These are phyloP conservation scores for Chrysolina americana DNA, from an alignment of 2,888 invertebrate species.

Conservation along the genomic window DNA sequence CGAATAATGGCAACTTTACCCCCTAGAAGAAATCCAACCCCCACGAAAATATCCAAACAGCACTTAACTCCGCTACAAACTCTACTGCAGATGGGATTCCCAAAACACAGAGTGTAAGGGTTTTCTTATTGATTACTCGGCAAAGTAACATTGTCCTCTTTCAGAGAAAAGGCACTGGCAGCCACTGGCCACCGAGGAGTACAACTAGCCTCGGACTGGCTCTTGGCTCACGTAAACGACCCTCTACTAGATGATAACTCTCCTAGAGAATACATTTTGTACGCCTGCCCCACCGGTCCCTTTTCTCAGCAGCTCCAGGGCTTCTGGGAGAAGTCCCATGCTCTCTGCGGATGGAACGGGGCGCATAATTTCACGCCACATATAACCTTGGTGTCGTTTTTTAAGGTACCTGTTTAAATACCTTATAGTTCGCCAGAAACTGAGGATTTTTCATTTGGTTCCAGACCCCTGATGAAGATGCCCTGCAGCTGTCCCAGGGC, in stretches of 20 bases:
- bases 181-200: slow-evolving; percentile 92
- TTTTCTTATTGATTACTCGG: slow-evolving; percentile 5
- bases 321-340: slow-evolving; percentile 85
- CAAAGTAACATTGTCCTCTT: slow-evolving; percentile 9
- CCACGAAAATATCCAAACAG: slow-evolving; percentile 81
- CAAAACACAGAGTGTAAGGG: slow-evolving; percentile 90
- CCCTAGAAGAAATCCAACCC: slow-evolving; percentile 82
- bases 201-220: slow-evolving; percentile 92
- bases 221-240: slow-evolving; percentile 91
- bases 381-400: slow-evolving; percentile 90
- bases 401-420: slow-evolving; percentile 75
- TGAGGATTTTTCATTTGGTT: slow-evolving; percentile 30
- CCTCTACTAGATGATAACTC: slow-evolving; percentile 82
- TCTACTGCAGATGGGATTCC: slow-evolving; percentile 90
- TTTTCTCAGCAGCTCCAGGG: slow-evolving; percentile 80
- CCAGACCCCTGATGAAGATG: slow-evolving; percentile 84
- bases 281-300: slow-evolving; percentile 87
- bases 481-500: slow-evolving; percentile 79
- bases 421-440: background rate
- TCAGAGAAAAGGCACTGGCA: slow-evolving; percentile 88
- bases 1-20: slow-evolving; percentile 81
- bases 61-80: slow-evolving; percentile 85
- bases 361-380: slow-evolving; percentile 93
- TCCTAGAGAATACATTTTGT: slow-evolving; percentile 89
- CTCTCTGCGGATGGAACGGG: slow-evolving; percentile 87